phyloP scores from a whole-genome alignment of 2,113 vertebrate genomes.

The Phasianus colchicus region DNA sequence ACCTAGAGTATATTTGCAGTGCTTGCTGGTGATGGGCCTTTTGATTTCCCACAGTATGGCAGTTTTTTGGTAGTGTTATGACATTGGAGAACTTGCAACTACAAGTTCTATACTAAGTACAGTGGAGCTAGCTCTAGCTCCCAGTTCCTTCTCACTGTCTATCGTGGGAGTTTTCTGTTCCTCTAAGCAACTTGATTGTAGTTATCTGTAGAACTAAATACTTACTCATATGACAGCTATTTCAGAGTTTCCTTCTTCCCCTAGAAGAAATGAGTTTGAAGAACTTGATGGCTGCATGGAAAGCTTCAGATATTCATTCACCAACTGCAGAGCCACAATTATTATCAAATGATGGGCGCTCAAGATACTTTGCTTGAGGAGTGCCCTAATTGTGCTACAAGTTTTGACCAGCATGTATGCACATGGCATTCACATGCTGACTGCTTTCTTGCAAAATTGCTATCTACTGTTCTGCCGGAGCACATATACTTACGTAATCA shows the following conservation, averaged over 20 bases:
- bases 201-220: not conserved
- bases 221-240: not conserved
- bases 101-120: not conserved
- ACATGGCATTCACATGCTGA: not conserved
- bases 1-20: not conserved
- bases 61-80: not conserved
- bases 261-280: not conserved
- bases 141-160: not conserved
- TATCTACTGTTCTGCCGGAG: not conserved
- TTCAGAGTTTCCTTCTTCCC: not conserved
- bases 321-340: not conserved
- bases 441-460: not conserved
- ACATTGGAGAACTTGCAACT: not conserved
- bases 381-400: too few relatives aligned
- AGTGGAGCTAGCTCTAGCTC: not conserved
- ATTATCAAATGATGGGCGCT: not conserved
- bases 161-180: not conserved
- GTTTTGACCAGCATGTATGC: not conserved
- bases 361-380: not conserved
- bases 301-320: not conserved
- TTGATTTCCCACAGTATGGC: not conserved
- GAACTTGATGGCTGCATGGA: not conserved
- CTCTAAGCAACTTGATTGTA: not conserved
- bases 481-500: rapidly evolving
- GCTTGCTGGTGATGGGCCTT: not conserved